Base-by-base conservation (phyloP, 2,888 invertebrate species). In the Chironomus riparius region DNA sequence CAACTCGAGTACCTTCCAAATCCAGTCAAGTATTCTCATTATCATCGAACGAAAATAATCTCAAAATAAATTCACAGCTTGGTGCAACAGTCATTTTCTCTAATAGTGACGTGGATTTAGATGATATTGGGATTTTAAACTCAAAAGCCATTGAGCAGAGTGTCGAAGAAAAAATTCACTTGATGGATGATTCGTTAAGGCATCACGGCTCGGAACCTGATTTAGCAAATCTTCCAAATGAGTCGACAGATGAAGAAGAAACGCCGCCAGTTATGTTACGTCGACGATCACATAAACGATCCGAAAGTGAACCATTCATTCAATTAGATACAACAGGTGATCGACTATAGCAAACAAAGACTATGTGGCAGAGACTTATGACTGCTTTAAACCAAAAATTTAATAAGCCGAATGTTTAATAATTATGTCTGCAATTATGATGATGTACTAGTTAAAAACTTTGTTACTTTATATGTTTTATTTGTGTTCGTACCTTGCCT, bases 91-190 rank as follows among this genome's bases (percentile, higher is more conserved):
- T 92, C 1, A 89, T 95, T 77, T 92, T 94, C 83, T 92, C 93
- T 1, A 95, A 95, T 81, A 94, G 94, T 81, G 92, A 93, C 12
- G 93, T 93, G 2, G 92, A 92, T 81, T 84, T 93, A 71, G 92
- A 93, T 79, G 93, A 92, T 80, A 91, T 92, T 5, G 91, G 91
- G 79, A 74, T 74, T 68, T 85, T 95, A 12, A 94, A 93, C 81
- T 94, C 94, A 80, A 91, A 91, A 79, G 83, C 91, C 74, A 80
- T 89, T 79, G 78, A 84, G 85, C 73, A 85, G 85, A 79, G 85
- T 83, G 77, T 69, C 10, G 76, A 76, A 15, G 76, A 76, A 1
- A 76, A 69, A 18, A 50, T 76, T 28, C 68, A 76, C 4, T 69
- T 69, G 13, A 38, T 76, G 28, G 83, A 82, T 76, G 78, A 78